Evolutionary conservation across 2,113 vertebrate genomes (phyloP), one percentile per base, ranked within the genome.

Genomic region (Hippocampus mohnikei): DNA sequence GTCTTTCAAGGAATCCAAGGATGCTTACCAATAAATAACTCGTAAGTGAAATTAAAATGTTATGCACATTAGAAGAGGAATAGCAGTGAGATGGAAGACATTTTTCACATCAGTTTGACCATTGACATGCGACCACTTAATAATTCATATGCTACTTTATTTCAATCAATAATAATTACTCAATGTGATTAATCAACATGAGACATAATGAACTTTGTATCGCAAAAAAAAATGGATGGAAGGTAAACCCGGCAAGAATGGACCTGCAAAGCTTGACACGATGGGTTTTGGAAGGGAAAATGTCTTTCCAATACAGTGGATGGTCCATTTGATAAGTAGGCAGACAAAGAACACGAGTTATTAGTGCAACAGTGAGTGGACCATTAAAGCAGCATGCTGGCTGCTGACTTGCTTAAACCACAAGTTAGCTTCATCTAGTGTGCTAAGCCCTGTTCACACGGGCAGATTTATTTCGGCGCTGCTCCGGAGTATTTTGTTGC

Each of bases 371-470:
- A 85, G 73, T 75, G 72, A 69, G 56, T 70, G 73, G 71, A 74
- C 74, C 72, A 84, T 87, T 86, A 87, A 85, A 89, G 75, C 76
- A 84, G 78, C 78, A 76, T 70, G 80, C 75, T 69, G 63, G 60
- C 69, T 65, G 76, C 77, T 87, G 80, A 81, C 81, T 84, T 79
- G 78, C 76, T 86, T 70, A 73, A 87, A 81, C 46, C 56, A 70
- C 70, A 71, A 77, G 70, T 65, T 59, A 74, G 63, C 46, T 56
- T 63, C 66, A 63, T 73, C 29, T 29, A 29, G 2, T 29, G 29
- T 29, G 29, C 23, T 8, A n/a, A n/a, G n/a, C n/a, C n/a, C n/a
- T n/a, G n/a, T n/a, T n/a, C n/a, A n/a, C n/a, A n/a, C n/a, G n/a
- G n/a, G n/a, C n/a, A n/a, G n/a, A n/a, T n/a, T n/a, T n/a, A n/a